A percentile compares a stretch with the other conserved stretches of the same genome.
Conservation (phyloP, 2,888 invertebrate species). For the Pristionchus exspectatus region DNA sequence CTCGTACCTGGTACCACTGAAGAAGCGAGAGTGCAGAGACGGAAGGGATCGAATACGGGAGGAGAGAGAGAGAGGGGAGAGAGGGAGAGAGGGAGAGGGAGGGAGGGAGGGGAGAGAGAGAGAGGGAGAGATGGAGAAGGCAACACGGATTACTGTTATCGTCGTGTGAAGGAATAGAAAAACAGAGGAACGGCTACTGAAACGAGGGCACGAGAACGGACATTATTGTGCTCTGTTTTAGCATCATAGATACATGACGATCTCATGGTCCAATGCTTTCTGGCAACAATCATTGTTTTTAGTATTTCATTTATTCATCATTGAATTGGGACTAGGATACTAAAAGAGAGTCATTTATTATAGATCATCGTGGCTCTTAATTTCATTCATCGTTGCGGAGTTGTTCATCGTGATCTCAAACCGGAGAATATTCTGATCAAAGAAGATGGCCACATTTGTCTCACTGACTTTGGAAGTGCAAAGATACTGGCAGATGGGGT, state of each 20-base stretch:
- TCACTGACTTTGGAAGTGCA: conserved; percentile 97
- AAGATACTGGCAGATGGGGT: conserved; percentile 79
- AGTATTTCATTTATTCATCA: too few species aligned
- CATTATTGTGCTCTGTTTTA: too few species aligned
- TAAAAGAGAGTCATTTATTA: too few species aligned
- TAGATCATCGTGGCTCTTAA: conserved; percentile 67
- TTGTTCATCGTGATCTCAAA: conserved; percentile 87
- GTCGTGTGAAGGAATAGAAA: background rate
- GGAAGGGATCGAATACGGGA: conserved; percentile 9
- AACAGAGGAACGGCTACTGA: background rate
- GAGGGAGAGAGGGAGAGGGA: conserved; percentile 2
- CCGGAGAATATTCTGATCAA: conserved; percentile 97
- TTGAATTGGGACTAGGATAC: too few species aligned
- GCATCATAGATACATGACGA: too few species aligned
- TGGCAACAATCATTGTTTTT: too few species aligned
- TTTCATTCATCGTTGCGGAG: conserved; percentile 68
- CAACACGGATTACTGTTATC: conserved; percentile 31
- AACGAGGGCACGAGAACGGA: too few species aligned
- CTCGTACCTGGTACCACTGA: conserved; percentile 26
- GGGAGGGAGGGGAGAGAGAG: background rate
- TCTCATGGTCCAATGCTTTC: too few species aligned
- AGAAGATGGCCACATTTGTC: conserved; percentile 94
- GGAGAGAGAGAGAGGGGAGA: background rate
- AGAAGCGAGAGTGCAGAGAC: conserved; percentile 30
- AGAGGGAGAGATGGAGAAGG: too few species aligned